Evolutionary conservation across 1,140 invertebrate species (phyloP).

Genomic region (Drosophila ironensis): DNA sequence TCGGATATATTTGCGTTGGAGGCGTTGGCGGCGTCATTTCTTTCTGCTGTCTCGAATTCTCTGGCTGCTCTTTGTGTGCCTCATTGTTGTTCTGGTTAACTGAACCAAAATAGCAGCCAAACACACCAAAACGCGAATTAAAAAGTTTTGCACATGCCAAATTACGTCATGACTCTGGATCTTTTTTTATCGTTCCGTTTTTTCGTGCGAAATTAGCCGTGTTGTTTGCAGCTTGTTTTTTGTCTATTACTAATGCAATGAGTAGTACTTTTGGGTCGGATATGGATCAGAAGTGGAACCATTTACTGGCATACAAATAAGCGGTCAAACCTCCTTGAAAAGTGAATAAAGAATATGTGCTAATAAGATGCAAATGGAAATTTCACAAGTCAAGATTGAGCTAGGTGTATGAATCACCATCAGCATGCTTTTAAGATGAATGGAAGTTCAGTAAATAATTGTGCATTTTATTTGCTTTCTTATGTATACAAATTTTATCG

Average conservation of each 20-base stretch:
- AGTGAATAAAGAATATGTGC: neutral
- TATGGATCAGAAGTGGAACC: too few relatives aligned
- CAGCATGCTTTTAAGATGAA: too few relatives aligned
- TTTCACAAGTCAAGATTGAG: neutral
- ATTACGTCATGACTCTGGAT: slow-evolving; percentile 61
- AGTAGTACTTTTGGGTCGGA: neutral
- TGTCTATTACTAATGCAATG: slow-evolving; percentile 8
- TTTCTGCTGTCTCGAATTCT: neutral
- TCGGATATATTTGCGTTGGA: slow-evolving; percentile 56
- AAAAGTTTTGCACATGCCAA: slow-evolving; percentile 56
- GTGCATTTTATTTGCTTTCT: too few relatives aligned
- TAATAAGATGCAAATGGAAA: neutral
- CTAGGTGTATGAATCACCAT: neutral
- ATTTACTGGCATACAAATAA: neutral
- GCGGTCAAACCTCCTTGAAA: neutral
- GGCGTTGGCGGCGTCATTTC: slow-evolving; percentile 34
- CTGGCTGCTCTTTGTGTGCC: slow-evolving; percentile 14
- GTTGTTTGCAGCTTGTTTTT: slow-evolving; percentile 6
- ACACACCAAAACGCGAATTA: slow-evolving; percentile 45
- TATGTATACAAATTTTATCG: too few relatives aligned
- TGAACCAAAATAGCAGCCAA: slow-evolving; percentile 18
- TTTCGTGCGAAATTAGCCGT: slow-evolving; percentile 33
- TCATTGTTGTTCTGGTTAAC: slow-evolving; percentile 34
- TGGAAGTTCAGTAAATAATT: neutral
- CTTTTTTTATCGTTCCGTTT: slow-evolving; percentile 5